Conservation (phyloP, 2,888 invertebrate genomes). For the Noctua janthe region DNA sequence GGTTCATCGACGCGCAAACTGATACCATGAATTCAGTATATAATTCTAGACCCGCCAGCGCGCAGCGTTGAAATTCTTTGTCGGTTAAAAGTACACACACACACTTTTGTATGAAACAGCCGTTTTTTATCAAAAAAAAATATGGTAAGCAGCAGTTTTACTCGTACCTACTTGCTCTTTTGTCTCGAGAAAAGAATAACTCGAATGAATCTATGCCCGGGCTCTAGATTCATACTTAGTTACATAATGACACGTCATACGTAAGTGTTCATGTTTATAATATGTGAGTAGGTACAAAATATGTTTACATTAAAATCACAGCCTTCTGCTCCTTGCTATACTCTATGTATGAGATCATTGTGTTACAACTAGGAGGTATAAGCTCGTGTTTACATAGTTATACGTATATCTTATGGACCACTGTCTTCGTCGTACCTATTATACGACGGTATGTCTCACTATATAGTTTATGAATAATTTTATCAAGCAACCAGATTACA, state of each 20-base stretch:
- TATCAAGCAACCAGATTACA: neutral
- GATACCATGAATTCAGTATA: neutral
- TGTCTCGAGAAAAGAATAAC: slow-evolving; percentile 8
- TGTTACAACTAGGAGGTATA: slow-evolving; percentile 50
- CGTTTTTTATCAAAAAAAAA: neutral
- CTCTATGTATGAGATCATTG: slow-evolving; percentile 76
- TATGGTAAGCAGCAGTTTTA: neutral
- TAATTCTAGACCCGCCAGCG: neutral
- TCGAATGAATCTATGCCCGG: neutral
- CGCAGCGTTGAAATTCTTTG: neutral
- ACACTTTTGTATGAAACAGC: neutral
- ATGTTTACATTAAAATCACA: slow-evolving; percentile 77
- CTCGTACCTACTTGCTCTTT: neutral
- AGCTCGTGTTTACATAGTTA: slow-evolving; percentile 47
- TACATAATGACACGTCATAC: slow-evolving; percentile 64
- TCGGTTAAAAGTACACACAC: neutral
- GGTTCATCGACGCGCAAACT: neutral
- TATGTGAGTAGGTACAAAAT: slow-evolving; percentile 61
- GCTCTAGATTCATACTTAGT: slow-evolving; percentile 35
- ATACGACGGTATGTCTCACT: neutral
- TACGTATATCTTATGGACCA: slow-evolving; percentile 23
- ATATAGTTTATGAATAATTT: neutral
- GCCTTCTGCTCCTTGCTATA: slow-evolving; percentile 67
- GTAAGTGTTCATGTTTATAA: slow-evolving; percentile 62
- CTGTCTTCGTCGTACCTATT: neutral